Conservation (phyloP, 2,113 vertebrate species). For the Tetrax tetrax region DNA sequence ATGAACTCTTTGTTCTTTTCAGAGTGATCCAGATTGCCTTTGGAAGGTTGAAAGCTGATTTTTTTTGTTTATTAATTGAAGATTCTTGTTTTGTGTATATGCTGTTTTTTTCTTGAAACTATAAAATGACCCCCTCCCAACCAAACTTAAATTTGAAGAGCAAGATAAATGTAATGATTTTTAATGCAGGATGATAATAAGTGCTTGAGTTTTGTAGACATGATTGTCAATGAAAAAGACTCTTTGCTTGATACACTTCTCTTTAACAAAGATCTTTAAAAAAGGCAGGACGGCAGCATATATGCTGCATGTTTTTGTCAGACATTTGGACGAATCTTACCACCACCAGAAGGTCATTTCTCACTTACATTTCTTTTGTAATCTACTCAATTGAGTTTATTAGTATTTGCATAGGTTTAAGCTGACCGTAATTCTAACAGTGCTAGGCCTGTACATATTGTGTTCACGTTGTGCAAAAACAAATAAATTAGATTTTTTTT, state of each 20-base stretch:
- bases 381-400: not conserved
- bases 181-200: not conserved
- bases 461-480: not conserved
- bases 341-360: not conserved
- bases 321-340: not conserved
- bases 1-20: not conserved
- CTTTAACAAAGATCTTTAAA: not conserved
- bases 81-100: not conserved
- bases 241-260: not conserved
- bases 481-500: not conserved
- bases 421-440: fast-evolving
- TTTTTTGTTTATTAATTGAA: not conserved
- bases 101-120: not conserved
- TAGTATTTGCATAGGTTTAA: not conserved
- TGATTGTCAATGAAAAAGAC: no score
- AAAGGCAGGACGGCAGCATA: not conserved
- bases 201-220: not conserved
- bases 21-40: not conserved
- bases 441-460: fast-evolving
- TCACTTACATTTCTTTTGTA: not conserved
- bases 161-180: not conserved
- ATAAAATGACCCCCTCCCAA: not conserved
- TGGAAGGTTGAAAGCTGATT: not conserved
- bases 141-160: not conserved
- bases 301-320: not conserved